Evolutionary conservation across 2,113 vertebrate genomes (phyloP).

Genomic region (Daphoenositta chrysoptera): DNA sequence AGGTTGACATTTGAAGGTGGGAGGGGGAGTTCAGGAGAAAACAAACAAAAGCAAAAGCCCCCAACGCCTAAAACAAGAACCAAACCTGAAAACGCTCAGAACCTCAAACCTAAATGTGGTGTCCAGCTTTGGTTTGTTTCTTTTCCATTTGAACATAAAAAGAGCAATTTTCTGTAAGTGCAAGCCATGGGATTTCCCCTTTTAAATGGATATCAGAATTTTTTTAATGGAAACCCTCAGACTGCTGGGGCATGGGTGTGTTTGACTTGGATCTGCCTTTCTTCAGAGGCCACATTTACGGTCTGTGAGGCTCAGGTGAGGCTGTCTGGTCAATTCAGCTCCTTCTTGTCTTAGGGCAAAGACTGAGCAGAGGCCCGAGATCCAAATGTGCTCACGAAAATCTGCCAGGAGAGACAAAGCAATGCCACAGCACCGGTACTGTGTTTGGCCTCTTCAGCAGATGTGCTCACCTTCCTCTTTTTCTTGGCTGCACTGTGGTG

Average conservation of each 20-base stretch:
- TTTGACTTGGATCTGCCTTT: neutral
- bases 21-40: constrained; percentile 41
- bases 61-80: constrained; percentile 42
- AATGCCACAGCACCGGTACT: neutral
- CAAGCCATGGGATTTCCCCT: neutral
- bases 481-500: neutral
- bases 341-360: neutral
- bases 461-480: neutral
- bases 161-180: constrained; percentile 20
- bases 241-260: neutral
- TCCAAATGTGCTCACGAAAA: neutral
- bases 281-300: neutral
- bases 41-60: constrained; percentile 50
- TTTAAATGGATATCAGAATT: neutral
- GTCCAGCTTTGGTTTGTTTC: constrained; percentile 9
- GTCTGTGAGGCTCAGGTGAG: neutral
- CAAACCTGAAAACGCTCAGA: constrained; percentile 24
- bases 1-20: constrained; percentile 46
- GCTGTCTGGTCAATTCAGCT: neutral
- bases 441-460: neutral
- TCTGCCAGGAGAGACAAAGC: neutral
- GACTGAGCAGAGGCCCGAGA: fast-evolving
- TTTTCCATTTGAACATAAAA: neutral
- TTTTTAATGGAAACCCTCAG: neutral
- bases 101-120: neutral